These are phyloP conservation scores for Gisinianus flammeolus DNA, from an alignment of 2,888 invertebrate species.

Conservation along the genomic window DNA sequence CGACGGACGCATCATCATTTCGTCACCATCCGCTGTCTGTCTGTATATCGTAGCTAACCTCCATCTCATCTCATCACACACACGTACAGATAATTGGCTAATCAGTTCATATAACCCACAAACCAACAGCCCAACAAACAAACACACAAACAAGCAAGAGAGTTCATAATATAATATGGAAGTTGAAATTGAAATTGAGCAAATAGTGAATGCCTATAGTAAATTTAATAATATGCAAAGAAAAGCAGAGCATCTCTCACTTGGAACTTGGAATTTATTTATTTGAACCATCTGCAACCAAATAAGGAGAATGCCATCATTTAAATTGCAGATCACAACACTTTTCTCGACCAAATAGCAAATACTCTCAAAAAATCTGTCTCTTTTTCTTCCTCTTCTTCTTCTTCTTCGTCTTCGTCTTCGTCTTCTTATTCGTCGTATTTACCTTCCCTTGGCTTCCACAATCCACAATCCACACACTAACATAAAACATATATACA, in stretches of 20 bases:
- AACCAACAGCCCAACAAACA: neutral
- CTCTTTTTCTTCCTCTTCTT: slow-evolving; percentile 5
- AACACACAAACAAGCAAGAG: neutral
- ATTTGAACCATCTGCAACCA: slow-evolving; percentile 3
- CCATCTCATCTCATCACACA: neutral
- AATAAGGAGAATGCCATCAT: slow-evolving; percentile 37
- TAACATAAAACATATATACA: neutral
- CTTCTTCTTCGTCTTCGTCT: neutral
- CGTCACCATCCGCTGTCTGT: neutral
- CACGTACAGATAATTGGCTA: slow-evolving; percentile 9
- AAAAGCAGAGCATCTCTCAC: neutral
- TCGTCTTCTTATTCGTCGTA: too few species aligned
- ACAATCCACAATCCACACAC: too few species aligned
- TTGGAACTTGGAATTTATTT: neutral
- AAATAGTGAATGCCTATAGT: too few species aligned
- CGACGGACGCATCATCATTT: neutral
- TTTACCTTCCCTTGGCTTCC: too few species aligned
- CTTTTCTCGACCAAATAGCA: neutral
- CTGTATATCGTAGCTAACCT: neutral
- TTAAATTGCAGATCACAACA: slow-evolving; percentile 34
- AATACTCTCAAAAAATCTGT: slow-evolving; percentile 5
- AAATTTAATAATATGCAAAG: neutral
- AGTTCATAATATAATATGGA: too few species aligned
- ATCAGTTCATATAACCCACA: neutral
- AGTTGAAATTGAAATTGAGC: too few species aligned